Evolutionary conservation across 2,113 vertebrate genomes (phyloP).

Genomic region (Nerophis ophidion): DNA sequence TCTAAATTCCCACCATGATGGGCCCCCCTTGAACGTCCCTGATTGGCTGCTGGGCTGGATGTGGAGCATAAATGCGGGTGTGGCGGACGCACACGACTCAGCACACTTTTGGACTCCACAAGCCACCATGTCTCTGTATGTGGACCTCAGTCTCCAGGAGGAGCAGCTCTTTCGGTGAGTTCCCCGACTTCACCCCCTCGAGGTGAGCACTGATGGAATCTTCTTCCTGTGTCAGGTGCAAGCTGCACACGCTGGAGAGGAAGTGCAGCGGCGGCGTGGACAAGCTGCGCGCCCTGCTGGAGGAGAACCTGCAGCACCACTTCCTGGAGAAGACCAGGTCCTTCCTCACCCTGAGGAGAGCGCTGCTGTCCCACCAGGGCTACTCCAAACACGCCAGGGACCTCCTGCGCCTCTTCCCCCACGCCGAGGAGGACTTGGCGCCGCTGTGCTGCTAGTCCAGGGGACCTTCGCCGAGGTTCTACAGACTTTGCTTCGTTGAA

Average conservation of each 20-base stretch:
- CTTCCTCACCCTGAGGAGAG: constrained; percentile 68
- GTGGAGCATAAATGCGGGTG: constrained; percentile 54
- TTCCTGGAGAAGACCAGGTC: constrained; percentile 69
- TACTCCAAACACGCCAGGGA: constrained; percentile 70
- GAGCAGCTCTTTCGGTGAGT: constrained; percentile 66
- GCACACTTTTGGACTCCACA: not conserved
- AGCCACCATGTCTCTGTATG: constrained; percentile 58
- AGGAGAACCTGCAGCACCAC: constrained; percentile 63
- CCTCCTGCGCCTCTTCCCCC: constrained; percentile 63
- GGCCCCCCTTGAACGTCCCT: constrained; percentile 16
- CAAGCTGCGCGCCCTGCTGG: constrained; percentile 64
- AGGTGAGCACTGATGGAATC: not conserved
- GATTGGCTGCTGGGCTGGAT: constrained; percentile 55
- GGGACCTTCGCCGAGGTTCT: not conserved
- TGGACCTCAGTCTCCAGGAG: constrained; percentile 63
- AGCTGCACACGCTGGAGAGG: constrained; percentile 65
- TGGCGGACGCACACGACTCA: not conserved
- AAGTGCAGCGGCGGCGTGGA: constrained; percentile 66
- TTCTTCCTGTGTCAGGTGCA: constrained; percentile 53
- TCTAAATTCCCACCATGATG: constrained; percentile 59
- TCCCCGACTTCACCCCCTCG: not conserved
- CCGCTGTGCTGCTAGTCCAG: constrained; percentile 45
- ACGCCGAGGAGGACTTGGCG: constrained; percentile 56
- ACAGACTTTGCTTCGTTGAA: not conserved
- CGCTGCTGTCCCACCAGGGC: constrained; percentile 60